phyloP scores from a whole-genome alignment of 1,140 invertebrate species.

The Subanguina moxae region DNA sequence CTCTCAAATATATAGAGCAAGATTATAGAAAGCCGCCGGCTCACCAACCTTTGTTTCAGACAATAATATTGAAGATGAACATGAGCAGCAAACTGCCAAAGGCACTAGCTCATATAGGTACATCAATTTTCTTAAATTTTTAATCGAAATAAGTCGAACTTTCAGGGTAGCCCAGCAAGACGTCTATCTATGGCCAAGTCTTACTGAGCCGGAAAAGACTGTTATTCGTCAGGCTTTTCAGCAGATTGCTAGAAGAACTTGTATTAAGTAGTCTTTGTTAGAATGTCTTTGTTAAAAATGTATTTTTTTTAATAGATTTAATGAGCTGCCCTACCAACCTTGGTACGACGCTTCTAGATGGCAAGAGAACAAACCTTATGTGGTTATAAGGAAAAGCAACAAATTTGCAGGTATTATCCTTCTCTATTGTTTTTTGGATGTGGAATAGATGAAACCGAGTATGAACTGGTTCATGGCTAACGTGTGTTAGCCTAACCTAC shows the following conservation, averaged over 20 bases:
- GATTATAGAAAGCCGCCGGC: too few species aligned
- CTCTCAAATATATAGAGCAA: too few species aligned
- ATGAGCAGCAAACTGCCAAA: neutral
- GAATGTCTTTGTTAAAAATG: neutral
- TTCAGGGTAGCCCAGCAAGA: constrained; percentile 3
- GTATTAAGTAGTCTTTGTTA: constrained; percentile 33
- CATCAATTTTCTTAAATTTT: neutral
- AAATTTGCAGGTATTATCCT: constrained; percentile 16
- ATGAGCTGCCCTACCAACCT: constrained; percentile 52
- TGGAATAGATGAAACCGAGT: neutral
- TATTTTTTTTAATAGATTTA: constrained; percentile 31
- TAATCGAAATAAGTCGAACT: neutral
- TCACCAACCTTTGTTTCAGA: neutral
- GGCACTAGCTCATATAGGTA: neutral
- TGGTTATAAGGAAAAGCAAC: constrained; percentile 51
- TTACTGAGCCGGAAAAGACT: constrained; percentile 43
- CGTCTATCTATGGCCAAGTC: constrained; percentile 25
- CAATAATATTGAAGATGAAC: neutral
- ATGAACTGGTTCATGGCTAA: neutral
- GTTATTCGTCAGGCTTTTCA: constrained; percentile 49
- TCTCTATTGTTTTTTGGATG: too few species aligned
- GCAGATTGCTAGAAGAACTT: constrained; percentile 50
- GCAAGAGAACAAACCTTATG: constrained; percentile 50
- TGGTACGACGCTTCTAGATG: constrained; percentile 56
- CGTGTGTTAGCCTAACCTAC: neutral